phyloP scores from a whole-genome alignment of 23 tunicate genomes.

The Styela plicata region DNA sequence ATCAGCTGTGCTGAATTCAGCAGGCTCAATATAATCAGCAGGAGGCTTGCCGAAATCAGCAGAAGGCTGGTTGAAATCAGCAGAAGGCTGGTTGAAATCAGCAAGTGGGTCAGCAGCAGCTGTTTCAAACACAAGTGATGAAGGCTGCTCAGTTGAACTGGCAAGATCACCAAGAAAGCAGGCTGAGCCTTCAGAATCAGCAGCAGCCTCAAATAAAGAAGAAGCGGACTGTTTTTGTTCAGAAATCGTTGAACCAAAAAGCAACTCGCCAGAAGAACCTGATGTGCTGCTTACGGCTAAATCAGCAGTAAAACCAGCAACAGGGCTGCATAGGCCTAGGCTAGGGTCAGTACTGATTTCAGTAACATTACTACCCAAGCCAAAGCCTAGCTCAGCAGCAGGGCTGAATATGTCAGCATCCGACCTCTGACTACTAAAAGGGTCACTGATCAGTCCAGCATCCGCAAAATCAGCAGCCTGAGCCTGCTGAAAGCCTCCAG shows the following conservation, averaged over 20 bases:
- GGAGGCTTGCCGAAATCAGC: background rate
- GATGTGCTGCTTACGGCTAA: background rate
- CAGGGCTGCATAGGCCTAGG: background rate
- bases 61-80: background rate
- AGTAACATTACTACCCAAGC: too few relatives aligned
- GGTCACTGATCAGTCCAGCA: background rate
- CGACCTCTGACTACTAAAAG: background rate
- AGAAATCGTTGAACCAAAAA: background rate
- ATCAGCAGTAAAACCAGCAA: background rate
- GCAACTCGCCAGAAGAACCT: background rate
- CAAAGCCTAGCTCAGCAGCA: background rate
- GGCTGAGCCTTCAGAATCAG: background rate
- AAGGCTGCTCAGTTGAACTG: background rate
- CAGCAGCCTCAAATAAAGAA: background rate
- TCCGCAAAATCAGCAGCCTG: background rate
- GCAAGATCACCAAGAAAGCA: background rate
- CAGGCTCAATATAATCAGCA: conserved; percentile 2
- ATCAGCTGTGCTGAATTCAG: background rate
- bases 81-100: background rate
- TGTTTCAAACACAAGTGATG: background rate
- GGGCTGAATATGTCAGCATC: background rate
- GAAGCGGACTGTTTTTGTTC: background rate
- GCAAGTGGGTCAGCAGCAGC: background rate
- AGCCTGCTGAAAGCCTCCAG: background rate
- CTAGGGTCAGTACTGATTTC: too few relatives aligned